Conservation (phyloP, 2,113 vertebrate species). For the Spea bombifrons region DNA sequence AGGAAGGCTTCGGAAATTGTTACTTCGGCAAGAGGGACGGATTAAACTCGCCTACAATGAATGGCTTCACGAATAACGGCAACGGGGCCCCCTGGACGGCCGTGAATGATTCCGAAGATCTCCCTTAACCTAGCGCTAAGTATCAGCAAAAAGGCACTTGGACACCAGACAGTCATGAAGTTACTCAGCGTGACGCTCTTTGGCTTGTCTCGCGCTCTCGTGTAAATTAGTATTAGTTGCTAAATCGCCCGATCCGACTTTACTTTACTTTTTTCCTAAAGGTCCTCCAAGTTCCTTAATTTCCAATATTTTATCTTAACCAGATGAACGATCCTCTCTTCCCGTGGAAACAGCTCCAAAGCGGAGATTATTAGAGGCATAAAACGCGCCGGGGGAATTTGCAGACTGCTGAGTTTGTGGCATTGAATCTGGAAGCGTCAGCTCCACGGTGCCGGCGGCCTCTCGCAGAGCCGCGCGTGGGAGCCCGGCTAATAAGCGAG, state of each 20-base stretch:
- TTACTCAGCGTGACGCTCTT: not conserved
- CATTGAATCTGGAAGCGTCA: slow-evolving; percentile 61
- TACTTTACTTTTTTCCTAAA: not conserved
- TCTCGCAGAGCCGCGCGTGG: slow-evolving; percentile 21
- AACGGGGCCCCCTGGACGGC: too few species aligned
- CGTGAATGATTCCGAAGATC: too few species aligned
- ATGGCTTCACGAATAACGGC: too few species aligned
- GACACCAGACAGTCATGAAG: not conserved
- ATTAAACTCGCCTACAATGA: too few species aligned
- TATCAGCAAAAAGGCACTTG: not conserved
- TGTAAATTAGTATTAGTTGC: not conserved
- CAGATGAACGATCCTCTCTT: slow-evolving; percentile 1
- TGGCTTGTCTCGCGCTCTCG: not conserved
- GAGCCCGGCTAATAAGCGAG: slow-evolving; percentile 52
- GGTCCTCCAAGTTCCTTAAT: not conserved
- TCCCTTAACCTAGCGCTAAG: too few species aligned
- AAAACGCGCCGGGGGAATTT: slow-evolving; percentile 58
- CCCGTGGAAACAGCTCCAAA: slow-evolving; percentile 50
- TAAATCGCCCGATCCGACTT: not conserved
- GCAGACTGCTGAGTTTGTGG: slow-evolving; percentile 63
- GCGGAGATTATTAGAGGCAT: slow-evolving; percentile 58
- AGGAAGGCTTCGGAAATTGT: too few species aligned
- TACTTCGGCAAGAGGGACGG: too few species aligned
- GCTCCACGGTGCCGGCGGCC: slow-evolving; percentile 58
- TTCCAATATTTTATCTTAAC: not conserved